These are phyloP conservation scores for Tortrix viridana DNA, from an alignment of 2,888 invertebrate species.

Conservation along the genomic window DNA sequence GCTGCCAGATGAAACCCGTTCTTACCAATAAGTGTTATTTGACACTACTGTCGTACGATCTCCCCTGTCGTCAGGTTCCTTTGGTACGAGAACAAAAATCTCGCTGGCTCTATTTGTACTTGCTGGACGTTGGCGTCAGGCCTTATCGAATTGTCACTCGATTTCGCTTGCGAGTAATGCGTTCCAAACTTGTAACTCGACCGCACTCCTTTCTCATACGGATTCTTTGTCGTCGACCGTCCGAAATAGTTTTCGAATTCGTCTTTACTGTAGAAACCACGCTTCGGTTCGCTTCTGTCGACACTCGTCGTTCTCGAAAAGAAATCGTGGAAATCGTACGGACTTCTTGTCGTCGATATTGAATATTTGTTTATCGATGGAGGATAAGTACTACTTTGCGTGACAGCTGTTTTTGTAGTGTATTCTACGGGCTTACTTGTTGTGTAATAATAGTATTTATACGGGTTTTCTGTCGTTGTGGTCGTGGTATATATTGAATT, in stretches of 20 bases:
- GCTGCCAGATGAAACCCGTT: conserved; percentile 46
- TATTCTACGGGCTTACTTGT: conserved; percentile 50
- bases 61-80: conserved; percentile 72
- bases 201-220: conserved; percentile 69
- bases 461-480: conserved; percentile 49
- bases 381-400: conserved; percentile 52
- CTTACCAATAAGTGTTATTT: conserved; percentile 73
- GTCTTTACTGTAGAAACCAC: conserved; percentile 70
- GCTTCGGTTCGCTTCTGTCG: conserved; percentile 51
- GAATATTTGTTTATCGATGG: conserved; percentile 72
- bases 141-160: conserved; percentile 76
- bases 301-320: conserved; percentile 64
- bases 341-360: conserved; percentile 81
- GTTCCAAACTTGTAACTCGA: conserved; percentile 78
- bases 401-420: conserved; percentile 61
- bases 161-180: conserved; percentile 73
- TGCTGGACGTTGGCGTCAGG: conserved; percentile 79
- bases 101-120: conserved; percentile 77
- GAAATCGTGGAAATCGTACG: conserved; percentile 81
- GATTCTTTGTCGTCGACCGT: conserved; percentile 82
- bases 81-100: conserved; percentile 69
- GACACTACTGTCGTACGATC: conserved; percentile 65
- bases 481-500: conserved; percentile 41
- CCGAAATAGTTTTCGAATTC: conserved; percentile 68
- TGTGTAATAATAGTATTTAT: conserved; percentile 44